These are phyloP conservation scores for Unio pictorum DNA, from an alignment of 2,888 invertebrate genomes.

Conservation along the genomic window DNA sequence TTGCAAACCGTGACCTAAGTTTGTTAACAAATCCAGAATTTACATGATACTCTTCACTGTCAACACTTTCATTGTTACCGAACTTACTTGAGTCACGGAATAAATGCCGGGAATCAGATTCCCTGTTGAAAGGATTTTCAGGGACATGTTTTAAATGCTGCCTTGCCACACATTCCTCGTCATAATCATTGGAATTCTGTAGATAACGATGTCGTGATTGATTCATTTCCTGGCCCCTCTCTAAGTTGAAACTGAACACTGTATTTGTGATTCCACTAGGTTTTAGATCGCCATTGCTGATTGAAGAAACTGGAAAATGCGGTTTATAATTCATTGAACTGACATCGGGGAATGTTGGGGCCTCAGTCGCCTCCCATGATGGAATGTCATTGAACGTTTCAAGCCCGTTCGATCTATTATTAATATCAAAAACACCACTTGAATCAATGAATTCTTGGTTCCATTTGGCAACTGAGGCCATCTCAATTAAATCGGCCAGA, in stretches of 20 bases:
- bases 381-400: no score
- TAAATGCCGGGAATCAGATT: constrained; percentile 16
- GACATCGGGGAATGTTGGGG: no score
- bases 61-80: constrained; percentile 15
- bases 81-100: constrained; percentile 2
- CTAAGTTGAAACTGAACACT: constrained; percentile 1
- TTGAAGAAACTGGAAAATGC: no score
- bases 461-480: constrained; percentile 48
- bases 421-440: no score
- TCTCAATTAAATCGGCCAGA: constrained; percentile 27
- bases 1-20: constrained; percentile 56
- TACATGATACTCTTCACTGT: constrained; percentile 58
- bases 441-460: constrained; percentile 20
- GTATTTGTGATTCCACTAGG: constrained; percentile 3
- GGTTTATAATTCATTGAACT: no score
- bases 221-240: not conserved
- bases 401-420: no score
- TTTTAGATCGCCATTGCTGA: not conserved
- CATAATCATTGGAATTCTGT: not conserved
- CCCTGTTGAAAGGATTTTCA: constrained; percentile 35
- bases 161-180: constrained; percentile 9
- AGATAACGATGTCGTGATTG: no score
- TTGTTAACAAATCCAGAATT: constrained; percentile 67
- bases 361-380: no score
- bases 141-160: constrained; percentile 39